Base-by-base conservation (phyloP, 2,113 vertebrate species). In the Austrofundulus limnaeus region DNA sequence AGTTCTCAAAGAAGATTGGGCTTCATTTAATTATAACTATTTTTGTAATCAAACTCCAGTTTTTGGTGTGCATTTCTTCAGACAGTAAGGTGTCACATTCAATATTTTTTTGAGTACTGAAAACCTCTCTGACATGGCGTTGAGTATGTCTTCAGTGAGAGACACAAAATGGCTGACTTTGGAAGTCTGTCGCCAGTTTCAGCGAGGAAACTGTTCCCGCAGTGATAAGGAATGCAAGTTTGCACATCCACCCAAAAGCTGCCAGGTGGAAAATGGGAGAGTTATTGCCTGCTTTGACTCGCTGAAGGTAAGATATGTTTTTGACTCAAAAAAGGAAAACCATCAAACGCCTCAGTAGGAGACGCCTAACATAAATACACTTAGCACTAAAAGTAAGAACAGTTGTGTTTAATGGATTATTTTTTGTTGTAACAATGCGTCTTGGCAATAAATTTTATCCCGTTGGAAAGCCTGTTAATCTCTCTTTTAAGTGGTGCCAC, bases 221-320 rank as follows among this genome's bases (percentile, higher is more conserved):
- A 95, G 95, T 42, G 95, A 98, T 61, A 95, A 98, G 90, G 96
- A 98, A 92, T 98, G 96, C 94, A 98, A 97, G 92, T 98, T 98
- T 91, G 96, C 96, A 92, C 96, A 98, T 80, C 96, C 96, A 52
- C 95, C 96, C 10, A 98, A 98, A 92, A 98, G 96, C 84, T 98
- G 96, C 92, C 96, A 96, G 92, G 94, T 98, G 66, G 96, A 98
- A 91, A 98, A 96, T 61, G 96, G 96, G 86, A 93, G 96, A 91
- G 95, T 98, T 69, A 96, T 98, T 67, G 96, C 96, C 91, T 98
- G 96, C 92, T 98, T 98, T 84, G 96, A 98, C 90, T 98, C 96
- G 53, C 86, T 98, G 65, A 98, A 98, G 95, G 96, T 98, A 95
- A 95, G 94, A 53, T 74, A 80, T 80, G 56, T 63, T 56, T 41